Evolutionary conservation across 1,140 invertebrate species (phyloP), one percentile per base, ranked within the genome.

Genomic region (Ooceraea biroi): DNA sequence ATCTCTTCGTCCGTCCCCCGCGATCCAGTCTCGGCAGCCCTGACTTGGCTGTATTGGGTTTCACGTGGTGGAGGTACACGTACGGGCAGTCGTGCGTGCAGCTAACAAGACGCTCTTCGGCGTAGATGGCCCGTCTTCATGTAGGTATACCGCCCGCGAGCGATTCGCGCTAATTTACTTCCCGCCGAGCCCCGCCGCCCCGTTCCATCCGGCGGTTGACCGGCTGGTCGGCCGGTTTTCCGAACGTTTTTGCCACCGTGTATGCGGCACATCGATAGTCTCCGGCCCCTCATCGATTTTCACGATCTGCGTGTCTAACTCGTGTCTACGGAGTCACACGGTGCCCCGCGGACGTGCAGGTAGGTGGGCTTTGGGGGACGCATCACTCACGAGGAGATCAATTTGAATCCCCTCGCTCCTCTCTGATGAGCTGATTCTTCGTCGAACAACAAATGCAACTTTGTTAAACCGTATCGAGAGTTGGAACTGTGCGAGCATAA

Each of bases 21-120:
- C 19, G 17, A 57, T 17, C 63, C 50, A 44, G 63, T 12, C 36
- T 12, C 48, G 46, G 52, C 69, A 44, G 14, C 17, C 36, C 50
- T 66, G 86, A 83, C 86, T 84, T 73, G 36, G 86, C 66, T 88
- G 68, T 87, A 87, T 88, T 88, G 65, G 60, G 72, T 88, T 88
- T 87, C 86, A 88, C 85, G 71, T 83, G 71, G 71, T 83, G 71
- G 71, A 69, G 55, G 25, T 82, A 76, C 50, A 44, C 68, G 58
- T 82, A 82, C 52, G 55, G 36, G 66, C 80, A 82, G 80, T 82
- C 80, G 80, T 82, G 80, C 80, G 80, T 82, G 78, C 78, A 82
- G 78, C 58, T 82, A 82, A 82, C 78, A 82, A 82, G 78, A 74
- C 68, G 19, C 69, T 60, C 58, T 72, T 60, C 22, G 60, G 71